phyloP scores from a whole-genome alignment of 2,797 vertebrate genomes.

The Pygocentrus nattereri region DNA sequence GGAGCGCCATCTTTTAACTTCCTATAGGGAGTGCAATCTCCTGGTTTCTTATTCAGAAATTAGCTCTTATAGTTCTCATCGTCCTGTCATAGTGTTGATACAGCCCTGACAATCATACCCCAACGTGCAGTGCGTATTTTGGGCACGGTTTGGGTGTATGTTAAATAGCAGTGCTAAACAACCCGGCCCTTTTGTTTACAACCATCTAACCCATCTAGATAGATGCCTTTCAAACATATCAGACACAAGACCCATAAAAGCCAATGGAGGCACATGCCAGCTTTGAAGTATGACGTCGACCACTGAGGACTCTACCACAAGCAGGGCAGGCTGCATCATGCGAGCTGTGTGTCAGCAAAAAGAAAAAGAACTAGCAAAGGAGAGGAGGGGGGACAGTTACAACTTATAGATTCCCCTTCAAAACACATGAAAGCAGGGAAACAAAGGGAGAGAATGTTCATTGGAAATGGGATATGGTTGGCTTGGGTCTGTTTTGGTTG shows the following conservation, averaged over 20 bases:
- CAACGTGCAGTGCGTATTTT: conserved; percentile 38
- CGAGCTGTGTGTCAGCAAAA: conserved; percentile 72
- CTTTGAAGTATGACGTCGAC: conserved; percentile 78
- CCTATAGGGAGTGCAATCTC: neutral
- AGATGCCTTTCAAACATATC: conserved; percentile 79
- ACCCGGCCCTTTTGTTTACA: conserved; percentile 71
- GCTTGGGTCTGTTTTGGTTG: conserved; percentile 56
- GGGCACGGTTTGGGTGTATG: conserved; percentile 32
- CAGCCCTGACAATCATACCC: conserved; percentile 30
- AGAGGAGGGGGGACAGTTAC: conserved; percentile 28
- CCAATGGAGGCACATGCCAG: conserved; percentile 65
- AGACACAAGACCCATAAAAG: conserved; percentile 71
- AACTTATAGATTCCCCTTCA: conserved; percentile 58
- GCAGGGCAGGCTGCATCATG: conserved; percentile 64
- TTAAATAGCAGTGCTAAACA: conserved; percentile 61
- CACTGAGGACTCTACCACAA: conserved; percentile 73
- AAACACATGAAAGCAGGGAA: conserved; percentile 57
- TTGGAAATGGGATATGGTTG: conserved; percentile 61
- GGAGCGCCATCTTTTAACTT: too few species aligned
- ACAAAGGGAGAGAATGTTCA: conserved; percentile 60
- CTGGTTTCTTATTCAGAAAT: conserved; percentile 27
- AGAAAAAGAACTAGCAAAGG: conserved; percentile 24
- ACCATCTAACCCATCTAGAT: conserved; percentile 72
- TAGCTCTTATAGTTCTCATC: conserved; percentile 59
- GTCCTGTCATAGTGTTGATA: conserved; percentile 48